Evolutionary conservation across 2,113 vertebrate genomes (phyloP).

Genomic region (Nicator chloris): DNA sequence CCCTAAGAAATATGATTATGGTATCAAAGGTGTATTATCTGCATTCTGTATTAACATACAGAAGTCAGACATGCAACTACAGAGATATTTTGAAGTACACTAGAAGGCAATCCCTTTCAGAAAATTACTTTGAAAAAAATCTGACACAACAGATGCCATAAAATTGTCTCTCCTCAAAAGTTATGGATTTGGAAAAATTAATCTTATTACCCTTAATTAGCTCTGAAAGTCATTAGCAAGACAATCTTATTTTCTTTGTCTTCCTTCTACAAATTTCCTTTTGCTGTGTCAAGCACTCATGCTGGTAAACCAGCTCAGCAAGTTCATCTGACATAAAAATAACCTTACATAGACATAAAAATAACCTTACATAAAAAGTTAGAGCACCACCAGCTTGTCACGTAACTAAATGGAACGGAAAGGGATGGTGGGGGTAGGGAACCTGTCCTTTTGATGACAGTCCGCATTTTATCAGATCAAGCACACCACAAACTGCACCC

Average conservation of each 20-base stretch:
- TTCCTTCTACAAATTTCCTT: neutral
- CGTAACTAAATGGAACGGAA: neutral
- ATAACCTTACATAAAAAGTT: neutral
- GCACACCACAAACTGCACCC: neutral
- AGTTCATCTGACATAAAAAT: neutral
- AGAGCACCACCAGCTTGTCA: neutral
- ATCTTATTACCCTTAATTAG: neutral
- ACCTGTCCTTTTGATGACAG: neutral
- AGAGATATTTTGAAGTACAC: neutral
- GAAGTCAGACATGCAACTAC: neutral
- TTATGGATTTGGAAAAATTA: neutral
- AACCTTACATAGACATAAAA: neutral
- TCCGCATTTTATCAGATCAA: neutral
- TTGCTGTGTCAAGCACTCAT: neutral
- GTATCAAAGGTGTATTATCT: neutral
- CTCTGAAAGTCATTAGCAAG: neutral
- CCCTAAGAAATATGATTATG: neutral
- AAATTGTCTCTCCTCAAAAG: neutral
- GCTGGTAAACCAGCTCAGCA: neutral
- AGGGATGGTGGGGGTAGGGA: neutral
- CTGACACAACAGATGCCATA: fast-evolving
- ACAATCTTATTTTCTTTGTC: neutral
- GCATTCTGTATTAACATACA: neutral
- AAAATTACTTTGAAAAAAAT: neutral
- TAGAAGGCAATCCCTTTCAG: neutral